Conservation (phyloP, 2,888 invertebrate genomes). For the Volucella zonaria region DNA sequence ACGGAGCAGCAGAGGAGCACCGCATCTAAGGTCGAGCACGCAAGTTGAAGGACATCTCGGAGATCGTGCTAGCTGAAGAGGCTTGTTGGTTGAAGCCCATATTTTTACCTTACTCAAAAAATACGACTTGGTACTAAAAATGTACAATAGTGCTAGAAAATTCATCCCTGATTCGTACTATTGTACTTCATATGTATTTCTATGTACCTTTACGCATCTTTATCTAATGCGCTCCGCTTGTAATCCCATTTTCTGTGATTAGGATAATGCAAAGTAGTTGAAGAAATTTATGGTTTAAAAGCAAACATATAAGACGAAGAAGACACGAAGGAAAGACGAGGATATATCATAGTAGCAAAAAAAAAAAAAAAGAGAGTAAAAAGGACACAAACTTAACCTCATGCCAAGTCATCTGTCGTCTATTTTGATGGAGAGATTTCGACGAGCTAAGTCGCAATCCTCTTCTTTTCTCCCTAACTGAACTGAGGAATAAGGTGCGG, state of each 20-base stretch:
- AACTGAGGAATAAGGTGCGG: slow-evolving; percentile 33
- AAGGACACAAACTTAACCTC: slow-evolving; percentile 47
- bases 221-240: slow-evolving; percentile 6
- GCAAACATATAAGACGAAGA: slow-evolving; percentile 35
- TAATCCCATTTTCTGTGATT: slow-evolving; percentile 47
- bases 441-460: slow-evolving; percentile 30
- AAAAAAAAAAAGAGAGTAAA: background rate
- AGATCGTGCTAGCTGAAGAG: too few species aligned
- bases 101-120: too few species aligned
- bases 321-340: slow-evolving; percentile 9
- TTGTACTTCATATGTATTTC: too few species aligned
- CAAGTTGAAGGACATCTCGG: too few species aligned
- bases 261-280: slow-evolving; percentile 70
- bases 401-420: slow-evolving; percentile 69
- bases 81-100: too few species aligned
- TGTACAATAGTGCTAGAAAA: too few species aligned
- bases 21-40: too few species aligned
- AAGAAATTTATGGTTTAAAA: slow-evolving; percentile 69
- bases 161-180: too few species aligned
- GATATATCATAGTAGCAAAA: background rate
- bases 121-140: too few species aligned
- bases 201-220: too few species aligned
- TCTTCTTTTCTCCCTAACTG: slow-evolving; percentile 45
- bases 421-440: slow-evolving; percentile 64
- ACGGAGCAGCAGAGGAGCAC: too few species aligned